Conservation (phyloP, 2,113 vertebrate genomes). For the Crotalus horridus region DNA sequence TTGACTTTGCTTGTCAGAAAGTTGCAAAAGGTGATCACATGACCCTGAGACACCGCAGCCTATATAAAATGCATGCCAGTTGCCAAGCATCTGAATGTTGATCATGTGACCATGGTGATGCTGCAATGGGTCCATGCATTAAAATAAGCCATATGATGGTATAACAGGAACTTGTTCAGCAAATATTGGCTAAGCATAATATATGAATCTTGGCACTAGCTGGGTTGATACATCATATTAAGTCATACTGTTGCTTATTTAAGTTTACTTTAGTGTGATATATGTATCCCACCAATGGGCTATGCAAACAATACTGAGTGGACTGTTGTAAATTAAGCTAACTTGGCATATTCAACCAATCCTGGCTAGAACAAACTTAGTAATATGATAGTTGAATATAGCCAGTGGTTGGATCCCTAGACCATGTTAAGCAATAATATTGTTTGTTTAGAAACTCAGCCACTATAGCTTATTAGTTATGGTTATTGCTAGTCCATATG, state of each 20-base stretch:
- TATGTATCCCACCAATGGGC: background rate
- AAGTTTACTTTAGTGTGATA: background rate
- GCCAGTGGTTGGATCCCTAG: background rate
- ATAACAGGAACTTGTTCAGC: background rate
- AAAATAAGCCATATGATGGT: background rate
- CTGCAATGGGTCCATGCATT: background rate
- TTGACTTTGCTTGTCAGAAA: background rate
- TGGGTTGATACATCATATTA: background rate
- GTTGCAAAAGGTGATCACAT: background rate
- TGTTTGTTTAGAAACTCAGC: background rate
- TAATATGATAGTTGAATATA: background rate
- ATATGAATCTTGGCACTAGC: background rate
- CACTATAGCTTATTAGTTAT: background rate
- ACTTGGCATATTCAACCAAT: background rate
- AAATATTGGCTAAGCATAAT: background rate
- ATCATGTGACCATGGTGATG: background rate
- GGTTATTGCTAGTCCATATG: background rate
- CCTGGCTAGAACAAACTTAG: background rate
- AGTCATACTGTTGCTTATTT: background rate
- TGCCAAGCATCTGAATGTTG: background rate
- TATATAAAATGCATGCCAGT: background rate
- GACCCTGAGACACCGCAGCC: background rate
- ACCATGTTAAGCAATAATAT: background rate
- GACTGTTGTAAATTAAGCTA: background rate
- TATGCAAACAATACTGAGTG: background rate